Base-by-base conservation (phyloP, 1,140 invertebrate species). In the Trigoniulus corallinus region DNA sequence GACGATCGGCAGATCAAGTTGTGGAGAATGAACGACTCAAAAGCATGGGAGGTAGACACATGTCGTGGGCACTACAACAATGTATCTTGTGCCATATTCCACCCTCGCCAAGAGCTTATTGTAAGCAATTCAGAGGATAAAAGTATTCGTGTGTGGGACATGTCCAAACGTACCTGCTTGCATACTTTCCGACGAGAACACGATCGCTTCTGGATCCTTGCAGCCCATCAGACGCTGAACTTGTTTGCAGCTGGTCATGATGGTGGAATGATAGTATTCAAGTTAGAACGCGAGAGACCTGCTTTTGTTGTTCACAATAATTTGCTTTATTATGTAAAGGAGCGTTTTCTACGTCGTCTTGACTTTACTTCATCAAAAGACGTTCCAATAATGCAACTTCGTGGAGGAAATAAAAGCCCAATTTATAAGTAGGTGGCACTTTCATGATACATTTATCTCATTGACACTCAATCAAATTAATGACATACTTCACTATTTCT, bases 31-130 rank as follows among this genome's bases (percentile, higher is more conserved):
- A 98, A 97, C 67, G 95, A 98, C 68, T 79, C 84, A 26, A 95
- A 93, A 73, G 95, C 94, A 0, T 98, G 95, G 95, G 95, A 99
- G 70, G 89, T 98, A 21, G 96, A 99, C 63, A 94, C 93, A 0
- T 98, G 93, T 59, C 77, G 96, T 43, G 95, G 96, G 1, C 96
- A 99, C 68, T 98, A 98, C 70, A 96, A 98, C 70, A 99, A 99
- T 67, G 94, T 99, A 0, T 98, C 93, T 0, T 97, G 93, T 63
- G 91, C 92, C 1, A 65, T 98, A 4, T 99, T 99, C 67, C 95
- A 98, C 71, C 94, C 95, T 0, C 74, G 89, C 18, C 89, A 97
- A 68, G 96, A 99, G 62, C 70, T 97, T 4, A 95, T 99, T 56
- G 69, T 99, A 4, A 95, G 89, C 25, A 98, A 98, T 68, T 88